Evolutionary conservation across 2,888 invertebrate species (phyloP).

Genomic region (Troides oblongomaculatus): DNA sequence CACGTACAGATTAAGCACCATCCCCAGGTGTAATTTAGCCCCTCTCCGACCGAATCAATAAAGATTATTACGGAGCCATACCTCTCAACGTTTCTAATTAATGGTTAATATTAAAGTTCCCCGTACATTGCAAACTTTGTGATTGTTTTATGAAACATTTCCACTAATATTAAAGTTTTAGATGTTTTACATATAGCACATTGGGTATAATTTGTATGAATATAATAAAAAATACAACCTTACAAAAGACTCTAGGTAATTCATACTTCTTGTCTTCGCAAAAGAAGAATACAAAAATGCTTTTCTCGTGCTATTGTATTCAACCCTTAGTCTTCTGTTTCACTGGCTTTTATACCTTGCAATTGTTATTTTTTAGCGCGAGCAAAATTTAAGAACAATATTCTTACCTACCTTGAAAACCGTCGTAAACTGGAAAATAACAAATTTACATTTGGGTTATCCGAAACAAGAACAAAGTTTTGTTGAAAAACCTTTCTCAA

Average conservation of each 20-base stretch:
- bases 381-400: neutral
- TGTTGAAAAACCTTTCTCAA: neutral
- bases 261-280: neutral
- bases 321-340: constrained; percentile 11
- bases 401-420: neutral
- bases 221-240: neutral
- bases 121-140: neutral
- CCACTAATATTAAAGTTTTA: neutral
- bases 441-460: neutral
- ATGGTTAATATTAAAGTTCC: neutral
- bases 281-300: constrained; percentile 5
- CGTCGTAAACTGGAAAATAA: neutral
- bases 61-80: constrained; percentile 21
- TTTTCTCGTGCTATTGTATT: constrained; percentile 9
- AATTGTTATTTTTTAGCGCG: constrained; percentile 2
- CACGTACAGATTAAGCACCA: constrained; percentile 16
- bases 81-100: constrained; percentile 16
- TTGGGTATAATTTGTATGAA: neutral
- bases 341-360: constrained; percentile 7
- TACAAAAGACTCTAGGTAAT: neutral
- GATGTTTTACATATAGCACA: neutral
- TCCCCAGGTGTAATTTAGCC: constrained; percentile 15
- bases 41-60: constrained; percentile 17
- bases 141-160: constrained; percentile 2
- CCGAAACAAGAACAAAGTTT: neutral